These are phyloP conservation scores for Phytoseiulus persimilis DNA, from an alignment of 2,888 invertebrate species.

Conservation along the genomic window DNA sequence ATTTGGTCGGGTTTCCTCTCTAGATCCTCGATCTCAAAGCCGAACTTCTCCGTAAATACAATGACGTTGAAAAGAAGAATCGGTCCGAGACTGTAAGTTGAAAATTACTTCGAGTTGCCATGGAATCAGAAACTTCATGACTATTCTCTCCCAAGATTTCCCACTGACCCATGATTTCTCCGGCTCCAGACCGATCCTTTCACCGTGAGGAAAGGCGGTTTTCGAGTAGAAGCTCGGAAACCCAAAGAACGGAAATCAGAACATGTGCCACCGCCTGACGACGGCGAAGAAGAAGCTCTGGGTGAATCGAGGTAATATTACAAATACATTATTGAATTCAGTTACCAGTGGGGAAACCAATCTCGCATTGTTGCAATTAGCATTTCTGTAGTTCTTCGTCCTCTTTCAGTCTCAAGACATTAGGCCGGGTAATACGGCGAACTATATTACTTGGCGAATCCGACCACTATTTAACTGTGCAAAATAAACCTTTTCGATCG, in stretches of 20 bases:
- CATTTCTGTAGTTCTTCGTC: no score
- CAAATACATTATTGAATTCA: no score
- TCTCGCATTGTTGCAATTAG: no score
- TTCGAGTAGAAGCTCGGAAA: neutral
- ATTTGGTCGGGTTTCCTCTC: no score
- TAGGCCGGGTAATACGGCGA: no score
- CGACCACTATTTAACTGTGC: no score
- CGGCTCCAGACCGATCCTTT: neutral
- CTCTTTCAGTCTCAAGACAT: no score
- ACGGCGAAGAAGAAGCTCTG: conserved; percentile 11
- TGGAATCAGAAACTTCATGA: neutral
- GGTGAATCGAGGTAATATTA: conserved; percentile 10
- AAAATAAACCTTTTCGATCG: no score
- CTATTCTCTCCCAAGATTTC: neutral
- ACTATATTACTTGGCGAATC: no score
- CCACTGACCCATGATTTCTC: neutral
- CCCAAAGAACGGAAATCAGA: neutral
- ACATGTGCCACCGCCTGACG: conserved; percentile 8
- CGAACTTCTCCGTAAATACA: conserved; percentile 24
- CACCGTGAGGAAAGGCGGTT: conserved; percentile 14
- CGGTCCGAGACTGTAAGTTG: neutral
- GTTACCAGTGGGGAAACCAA: no score
- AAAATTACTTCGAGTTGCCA: no score
- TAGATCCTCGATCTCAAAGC: conserved; percentile 25
- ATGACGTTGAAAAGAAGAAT: neutral